Base-by-base conservation (phyloP, 2,797 vertebrate species). In the Clarias laeviceps region DNA sequence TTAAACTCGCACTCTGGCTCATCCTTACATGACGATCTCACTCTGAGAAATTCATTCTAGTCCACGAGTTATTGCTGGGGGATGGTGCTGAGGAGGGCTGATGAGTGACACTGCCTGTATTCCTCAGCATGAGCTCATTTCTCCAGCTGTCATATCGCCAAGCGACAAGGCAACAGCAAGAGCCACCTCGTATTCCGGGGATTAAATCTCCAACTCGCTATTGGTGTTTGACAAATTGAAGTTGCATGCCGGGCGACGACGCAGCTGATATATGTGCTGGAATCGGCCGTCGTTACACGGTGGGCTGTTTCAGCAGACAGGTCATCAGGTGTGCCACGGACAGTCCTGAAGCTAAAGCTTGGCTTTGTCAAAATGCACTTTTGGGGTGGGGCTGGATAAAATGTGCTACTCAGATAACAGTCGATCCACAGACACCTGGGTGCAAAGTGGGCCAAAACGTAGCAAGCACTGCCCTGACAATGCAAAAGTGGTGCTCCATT, bases 181-280 rank as follows among this genome's bases (percentile, higher is more conserved):
- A 82, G 83, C 79, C n/a, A 64, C 83, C 79, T 84, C 56, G 37
- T 83, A 83, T 88, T 86, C 70, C 37, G 57, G 59, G 80, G 85
- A 89, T 88, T 89, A 85, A 85, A 83, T 90, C 79, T 87, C 37
- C 74, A 83, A 62, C 27, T 84, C 12, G 37, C 87, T 84, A 72
- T 65, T 80, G 76, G 45, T 88, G 82, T 87, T 86, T 87, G 80
- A 84, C 86, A 88, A 88, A 88, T 80, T 86, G 89, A 87, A 86
- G 69, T n/a, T 86, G 50, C 82, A 88, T 86, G 83, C 62, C 40
- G 5, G 61, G 77, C 14, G 64, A 85, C 40, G 77, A 82, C 82
- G 59, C 5, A 27, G 69, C 79, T 76, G 86, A 82, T 84, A 59
- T 78, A 80, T 64, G 68, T 50, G 68, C 76, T 61, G 34, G 76